Percentiles rank a stretch among this genome's conserved stretches.
These are phyloP conservation scores for Tetragonula carbonaria DNA, from an alignment of 2,888 invertebrate genomes.

Conservation along the genomic window DNA sequence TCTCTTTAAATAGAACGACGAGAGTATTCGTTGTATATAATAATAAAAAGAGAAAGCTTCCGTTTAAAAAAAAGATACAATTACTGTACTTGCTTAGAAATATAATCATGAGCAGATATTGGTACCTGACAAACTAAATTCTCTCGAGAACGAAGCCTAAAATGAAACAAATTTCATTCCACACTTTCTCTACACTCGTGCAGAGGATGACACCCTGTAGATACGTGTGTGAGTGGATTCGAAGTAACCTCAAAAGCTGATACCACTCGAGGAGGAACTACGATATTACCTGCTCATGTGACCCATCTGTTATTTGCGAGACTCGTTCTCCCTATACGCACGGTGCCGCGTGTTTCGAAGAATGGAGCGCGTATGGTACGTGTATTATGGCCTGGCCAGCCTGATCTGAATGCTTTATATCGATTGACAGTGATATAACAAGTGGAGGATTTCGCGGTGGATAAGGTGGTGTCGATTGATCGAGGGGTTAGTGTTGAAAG, in stretches of 20 bases:
- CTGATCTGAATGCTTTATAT: constrained; percentile 45
- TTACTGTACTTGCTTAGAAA: too few relatives aligned
- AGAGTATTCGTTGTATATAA: too few relatives aligned
- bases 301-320: constrained; percentile 63
- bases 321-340: constrained; percentile 3
- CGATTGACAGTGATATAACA: constrained; percentile 56
- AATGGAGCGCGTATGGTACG: constrained; percentile 37
- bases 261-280: constrained; percentile 69
- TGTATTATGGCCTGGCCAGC: constrained; percentile 43
- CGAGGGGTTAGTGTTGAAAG: neutral
- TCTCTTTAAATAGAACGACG: too few relatives aligned
- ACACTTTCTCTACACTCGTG: too few relatives aligned
- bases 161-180: too few relatives aligned
- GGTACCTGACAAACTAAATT: too few relatives aligned
- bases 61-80: too few relatives aligned
- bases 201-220: neutral
- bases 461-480: neutral
- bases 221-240: constrained; percentile 51
- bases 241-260: constrained; percentile 67
- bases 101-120: too few relatives aligned
- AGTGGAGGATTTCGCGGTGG: constrained; percentile 35
- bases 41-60: too few relatives aligned
- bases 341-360: constrained; percentile 37
- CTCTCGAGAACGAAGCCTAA: too few relatives aligned
- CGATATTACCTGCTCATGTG: constrained; percentile 69